phyloP scores from a whole-genome alignment of 2,797 vertebrate genomes.

The Carduelis carduelis region DNA sequence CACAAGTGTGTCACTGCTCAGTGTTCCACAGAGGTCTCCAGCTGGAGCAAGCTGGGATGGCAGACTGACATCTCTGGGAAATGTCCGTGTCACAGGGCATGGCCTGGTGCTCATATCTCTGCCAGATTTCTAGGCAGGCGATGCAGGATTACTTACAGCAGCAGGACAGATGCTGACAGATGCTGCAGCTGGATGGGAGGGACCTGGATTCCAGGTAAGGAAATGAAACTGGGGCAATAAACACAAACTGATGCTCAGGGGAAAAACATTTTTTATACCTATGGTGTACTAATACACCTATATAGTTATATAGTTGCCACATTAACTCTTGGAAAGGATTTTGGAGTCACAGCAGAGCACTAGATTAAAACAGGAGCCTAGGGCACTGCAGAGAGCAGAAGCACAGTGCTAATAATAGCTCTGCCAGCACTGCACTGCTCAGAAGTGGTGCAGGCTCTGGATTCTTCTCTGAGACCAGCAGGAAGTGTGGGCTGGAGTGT shows the following conservation, averaged over 20 bases:
- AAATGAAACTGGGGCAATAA: not conserved
- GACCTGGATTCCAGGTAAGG: not conserved
- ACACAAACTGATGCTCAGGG: not conserved
- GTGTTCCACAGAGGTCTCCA: not conserved
- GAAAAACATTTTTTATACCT: not conserved
- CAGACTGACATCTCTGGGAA: not conserved
- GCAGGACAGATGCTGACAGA: not conserved
- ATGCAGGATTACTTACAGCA: not conserved
- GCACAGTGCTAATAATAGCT: not conserved
- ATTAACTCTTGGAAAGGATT: not conserved
- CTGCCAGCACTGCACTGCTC: not conserved
- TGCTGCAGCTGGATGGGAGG: not conserved
- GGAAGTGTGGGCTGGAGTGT: not conserved
- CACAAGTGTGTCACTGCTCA: not conserved
- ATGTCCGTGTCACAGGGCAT: not conserved
- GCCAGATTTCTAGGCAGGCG: not conserved
- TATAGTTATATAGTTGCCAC: not conserved
- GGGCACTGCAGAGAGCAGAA: not conserved
- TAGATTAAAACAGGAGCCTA: not conserved
- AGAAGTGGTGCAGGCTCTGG: not conserved
- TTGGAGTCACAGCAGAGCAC: not conserved
- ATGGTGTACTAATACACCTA: not conserved
- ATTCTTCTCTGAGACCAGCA: not conserved
- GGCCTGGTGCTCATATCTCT: not conserved
- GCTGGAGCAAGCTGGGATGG: not conserved